A percentile compares a stretch with the other conserved stretches of the same genome.
phyloP scores from a whole-genome alignment of 2,113 vertebrate species.

The Tragulus kanchil region DNA sequence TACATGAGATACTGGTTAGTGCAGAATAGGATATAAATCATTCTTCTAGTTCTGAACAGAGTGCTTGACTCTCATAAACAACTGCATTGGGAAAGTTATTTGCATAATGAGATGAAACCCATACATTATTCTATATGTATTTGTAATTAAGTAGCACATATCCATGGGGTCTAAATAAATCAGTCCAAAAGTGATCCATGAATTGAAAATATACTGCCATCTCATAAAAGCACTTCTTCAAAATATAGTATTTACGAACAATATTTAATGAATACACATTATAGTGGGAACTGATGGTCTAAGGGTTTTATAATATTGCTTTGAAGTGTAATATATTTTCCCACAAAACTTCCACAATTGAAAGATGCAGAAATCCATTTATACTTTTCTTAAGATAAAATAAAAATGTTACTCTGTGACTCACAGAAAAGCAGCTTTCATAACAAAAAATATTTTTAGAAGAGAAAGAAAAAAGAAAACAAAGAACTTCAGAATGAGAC shows the following conservation, averaged over 20 bases:
- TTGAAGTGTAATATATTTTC: constrained; percentile 31
- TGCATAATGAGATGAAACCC: constrained; percentile 76
- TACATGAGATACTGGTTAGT: constrained; percentile 79
- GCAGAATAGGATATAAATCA: constrained; percentile 76
- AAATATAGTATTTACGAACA: constrained; percentile 31
- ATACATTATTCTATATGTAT: constrained; percentile 63
- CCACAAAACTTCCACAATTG: background rate
- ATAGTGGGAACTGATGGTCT: background rate
- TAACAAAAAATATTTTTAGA: constrained; percentile 51
- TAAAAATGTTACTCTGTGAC: constrained; percentile 1
- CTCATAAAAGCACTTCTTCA: constrained; percentile 58
- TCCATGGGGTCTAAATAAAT: constrained; percentile 63
- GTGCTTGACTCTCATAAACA: constrained; percentile 56
- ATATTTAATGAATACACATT: constrained; percentile 34
- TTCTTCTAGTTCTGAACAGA: constrained; percentile 73
- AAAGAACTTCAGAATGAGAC: constrained; percentile 32
- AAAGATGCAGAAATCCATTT: constrained; percentile 19
- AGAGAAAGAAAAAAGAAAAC: constrained; percentile 4
- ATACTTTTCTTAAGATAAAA: constrained; percentile 24
- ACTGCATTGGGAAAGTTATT: constrained; percentile 38
- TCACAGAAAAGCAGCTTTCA: constrained; percentile 10
- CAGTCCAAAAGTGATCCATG: constrained; percentile 42
- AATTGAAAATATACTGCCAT: constrained; percentile 29
- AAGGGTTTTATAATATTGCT: constrained; percentile 27
- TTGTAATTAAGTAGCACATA: constrained; percentile 79